Base-by-base conservation (phyloP, 2,888 invertebrate species). In the Xanthostigma xanthostigma region DNA sequence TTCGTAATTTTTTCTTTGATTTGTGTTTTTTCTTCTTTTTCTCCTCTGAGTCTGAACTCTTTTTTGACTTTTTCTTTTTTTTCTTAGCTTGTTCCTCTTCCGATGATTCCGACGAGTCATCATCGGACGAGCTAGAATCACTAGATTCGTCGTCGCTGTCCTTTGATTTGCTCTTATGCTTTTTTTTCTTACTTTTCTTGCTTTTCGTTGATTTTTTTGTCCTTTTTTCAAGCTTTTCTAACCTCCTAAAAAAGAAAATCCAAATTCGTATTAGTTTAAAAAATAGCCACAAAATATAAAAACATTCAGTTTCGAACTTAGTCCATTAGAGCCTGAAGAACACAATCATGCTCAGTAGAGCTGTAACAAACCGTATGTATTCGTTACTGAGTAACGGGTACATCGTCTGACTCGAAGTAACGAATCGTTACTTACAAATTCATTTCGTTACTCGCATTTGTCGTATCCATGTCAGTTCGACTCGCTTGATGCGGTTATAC, bases 181-280 rank as follows among this genome's bases (percentile, higher is more conserved):
- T 50, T 54, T 49, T 44, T 48, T 49, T 50, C 51, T 45, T 55
- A 34, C 45, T 57, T 46, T 51, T 56, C 44, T 50, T 53, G 34
- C 56, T 59, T 37, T 58, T 58, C 33, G 56, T 58, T 44, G 58
- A 55, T 8, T 55, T 44, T 48, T 58, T 59, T 40, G 60, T 72
- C 54, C 71, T 74, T 54, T 71, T 73, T 54, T 84, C 83, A 52
- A 84, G 69, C 63, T 81, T 80, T 55, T 82, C 78, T 45, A 84
- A 62, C 65, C 82, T 83, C 55, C 78, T 78, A 62, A 38, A 69
- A 72, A 45, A 55, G 54, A 53, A 51, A 39, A 36, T 46, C 40
- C 44, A 45, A 43, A 41, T 49, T 41, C 48, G 34, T n/a, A 41
- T 48, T 27, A 36, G 50, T 35, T 51, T 39, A 41, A 39, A 14